Evolutionary conservation across 2,797 vertebrate genomes (phyloP), one percentile per base, ranked within the genome.

Genomic region (Amblyraja radiata): DNA sequence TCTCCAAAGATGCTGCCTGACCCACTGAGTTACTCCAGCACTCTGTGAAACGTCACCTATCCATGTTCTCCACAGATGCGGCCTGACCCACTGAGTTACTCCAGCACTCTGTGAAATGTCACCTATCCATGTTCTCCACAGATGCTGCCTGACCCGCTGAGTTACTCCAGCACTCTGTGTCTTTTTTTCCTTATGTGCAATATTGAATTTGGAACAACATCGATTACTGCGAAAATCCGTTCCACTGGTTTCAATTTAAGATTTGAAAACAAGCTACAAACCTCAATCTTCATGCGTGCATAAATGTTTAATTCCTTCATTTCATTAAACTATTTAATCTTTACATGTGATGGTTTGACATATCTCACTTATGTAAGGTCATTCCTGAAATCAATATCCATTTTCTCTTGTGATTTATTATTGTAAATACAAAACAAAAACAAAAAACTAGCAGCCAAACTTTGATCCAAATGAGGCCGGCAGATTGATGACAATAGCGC

Each of bases 401-500:
- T 91, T 91, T 91, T 73, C 88, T 21, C n/a, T 65, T 65, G 23
- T 46, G 88, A 32, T 73, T 65, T 10, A 32, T 68, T n/a, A 71
- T 18, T 36, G n/a, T 32, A 36, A 68, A 28, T 21, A 65, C 6
- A 68, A 21, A 71, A 21, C 54, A n/a, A 54, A 54, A 54, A 6
- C 46, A 54, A 54, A 54, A 54, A 54, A 54, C 46, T 54, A 54
- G 46, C 46, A 54, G 46, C 46, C 18, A 71, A 36, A 1, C 21
- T 36, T 90, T 68, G 73, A 36, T 58, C 68, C 21, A 25, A 71
- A 23, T 68, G 73, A 32, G 39, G 36, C 46, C 21, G 36, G 8
- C 88, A 91, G 18, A 46, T 91, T 91, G 88, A 39, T 23, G 68
- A 73, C 73, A 91, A 74, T 65, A 73, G 88, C 25, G 73, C 71